Evolutionary conservation across 2,113 vertebrate species (phyloP), one percentile per base, ranked within the genome.

Genomic region (Osmerus mordax): DNA sequence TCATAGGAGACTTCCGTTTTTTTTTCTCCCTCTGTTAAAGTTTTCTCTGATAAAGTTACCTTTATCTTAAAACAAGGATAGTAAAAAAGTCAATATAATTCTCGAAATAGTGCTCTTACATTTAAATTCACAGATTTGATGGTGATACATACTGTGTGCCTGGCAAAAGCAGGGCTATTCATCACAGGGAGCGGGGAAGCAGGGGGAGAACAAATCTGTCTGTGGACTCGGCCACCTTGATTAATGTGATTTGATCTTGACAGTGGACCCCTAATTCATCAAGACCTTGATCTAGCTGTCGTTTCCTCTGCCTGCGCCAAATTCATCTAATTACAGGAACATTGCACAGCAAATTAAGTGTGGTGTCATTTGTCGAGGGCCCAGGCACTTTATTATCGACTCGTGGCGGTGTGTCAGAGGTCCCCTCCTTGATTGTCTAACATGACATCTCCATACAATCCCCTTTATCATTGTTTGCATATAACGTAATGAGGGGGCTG

Each of bases 321-420:
- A 94, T 93, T 91, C 89, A 87, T 91, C 93, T 95, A 94, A 96
- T 97, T 96, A 96, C 87, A 86, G 81, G 89, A 91, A 89, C 85
- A 74, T 87, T 90, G 92, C 85, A 25, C 74, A 82, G 93, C 90
- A 94, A 94, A 95, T 95, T 92, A 96, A 93, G 90, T 88, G 90
- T 76, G 67, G 78, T 92, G 90, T 92, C 89, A 87, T 93, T 93
- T 87, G 84, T 87, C 81, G 87, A 89, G 89, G 88, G 87, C 80
- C 74, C 82, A 73, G 55, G 82, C 87, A 88, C 89, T 91, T 87
- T 92, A 81, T 92, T 92, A 89, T 78, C 65, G 70, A 77, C 85
- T 76, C 82, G 83, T 85, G 80, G 86, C 89, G 63, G 82, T 82
- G 69, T 91, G 91, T 94, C 91, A 88, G 87, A 87, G 92, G 91